phyloP scores from a whole-genome alignment of 2,113 vertebrate genomes.

The Ophthalmotilapia sp. region DNA sequence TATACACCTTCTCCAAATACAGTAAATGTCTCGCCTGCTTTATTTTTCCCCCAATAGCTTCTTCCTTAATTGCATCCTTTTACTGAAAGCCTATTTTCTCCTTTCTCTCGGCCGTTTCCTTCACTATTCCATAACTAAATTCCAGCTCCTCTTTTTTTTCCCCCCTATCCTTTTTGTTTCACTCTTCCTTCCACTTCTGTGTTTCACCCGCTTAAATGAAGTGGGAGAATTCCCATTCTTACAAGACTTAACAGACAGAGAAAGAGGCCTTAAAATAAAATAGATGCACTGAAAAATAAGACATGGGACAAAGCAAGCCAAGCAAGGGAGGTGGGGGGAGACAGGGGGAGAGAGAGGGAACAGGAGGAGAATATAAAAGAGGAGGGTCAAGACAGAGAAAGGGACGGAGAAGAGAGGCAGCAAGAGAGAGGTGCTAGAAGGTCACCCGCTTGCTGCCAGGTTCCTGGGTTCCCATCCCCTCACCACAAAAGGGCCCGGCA shows the following conservation, averaged over 20 bases:
- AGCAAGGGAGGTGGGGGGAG: not conserved
- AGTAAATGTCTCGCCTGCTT: slow-evolving; percentile 63
- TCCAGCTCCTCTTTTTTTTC: slow-evolving; percentile 41
- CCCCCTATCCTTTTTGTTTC: slow-evolving; percentile 50
- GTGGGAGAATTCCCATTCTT: slow-evolving; percentile 48
- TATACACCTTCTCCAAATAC: slow-evolving; percentile 60
- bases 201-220: slow-evolving; percentile 39
- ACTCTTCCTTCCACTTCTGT: slow-evolving; percentile 59
- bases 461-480: slow-evolving; percentile 78
- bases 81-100: slow-evolving; percentile 43
- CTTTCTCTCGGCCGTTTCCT: slow-evolving; percentile 45
- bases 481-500: slow-evolving; percentile 65
- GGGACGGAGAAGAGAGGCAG: slow-evolving; percentile 50
- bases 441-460: slow-evolving; percentile 76
- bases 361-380: slow-evolving; percentile 61
- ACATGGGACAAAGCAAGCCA: slow-evolving; percentile 57
- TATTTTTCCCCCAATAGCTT: slow-evolving; percentile 45
- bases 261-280: slow-evolving; percentile 65
- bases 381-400: slow-evolving; percentile 59
- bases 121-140: slow-evolving; percentile 67
- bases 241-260: slow-evolving; percentile 36
- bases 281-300: slow-evolving; percentile 67
- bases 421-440: slow-evolving; percentile 70
- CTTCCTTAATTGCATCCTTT: slow-evolving; percentile 68
- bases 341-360: slow-evolving; percentile 4